These are phyloP conservation scores for Mythimna loreyi DNA, from an alignment of 2,888 invertebrate species.

Conservation along the genomic window DNA sequence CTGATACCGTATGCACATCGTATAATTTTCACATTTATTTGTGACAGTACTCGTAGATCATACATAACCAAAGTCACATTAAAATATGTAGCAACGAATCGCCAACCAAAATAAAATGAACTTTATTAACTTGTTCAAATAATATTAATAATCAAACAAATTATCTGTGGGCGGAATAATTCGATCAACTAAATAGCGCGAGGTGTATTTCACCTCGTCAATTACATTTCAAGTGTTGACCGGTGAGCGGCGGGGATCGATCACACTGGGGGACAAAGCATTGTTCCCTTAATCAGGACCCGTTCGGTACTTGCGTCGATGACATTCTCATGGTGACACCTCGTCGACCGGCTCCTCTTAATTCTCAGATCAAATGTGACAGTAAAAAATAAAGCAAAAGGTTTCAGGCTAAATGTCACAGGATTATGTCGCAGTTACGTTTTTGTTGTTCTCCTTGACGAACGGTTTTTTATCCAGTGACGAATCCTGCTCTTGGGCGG, in stretches of 20 bases:
- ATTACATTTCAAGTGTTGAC: constrained; percentile 63
- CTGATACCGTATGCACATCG: neutral
- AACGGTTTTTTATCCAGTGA: too few relatives aligned
- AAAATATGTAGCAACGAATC: neutral
- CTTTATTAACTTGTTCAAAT: constrained; percentile 40
- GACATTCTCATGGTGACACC: constrained; percentile 63
- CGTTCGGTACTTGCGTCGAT: constrained; percentile 57
- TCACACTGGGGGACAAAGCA: constrained; percentile 55
- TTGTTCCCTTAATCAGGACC: constrained; percentile 69
- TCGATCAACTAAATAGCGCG: constrained; percentile 37
- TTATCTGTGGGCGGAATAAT: constrained; percentile 37
- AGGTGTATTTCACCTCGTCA: constrained; percentile 55
- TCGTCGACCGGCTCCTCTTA: constrained; percentile 18
- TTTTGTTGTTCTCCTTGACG: constrained; percentile 3
- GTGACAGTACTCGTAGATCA: neutral
- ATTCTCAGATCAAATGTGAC: constrained; percentile 21
- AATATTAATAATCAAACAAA: constrained; percentile 33
- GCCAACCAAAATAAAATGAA: constrained; percentile 25
- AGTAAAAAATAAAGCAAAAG: constrained; percentile 1
- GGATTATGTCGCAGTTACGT: neutral
- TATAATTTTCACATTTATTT: constrained; percentile 15
- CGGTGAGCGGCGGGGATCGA: constrained; percentile 51
- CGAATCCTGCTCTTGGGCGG: too few relatives aligned
- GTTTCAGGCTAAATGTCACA: neutral
- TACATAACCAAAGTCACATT: constrained; percentile 1